Evolutionary conservation across 2,888 invertebrate species (phyloP), one percentile per base, ranked within the genome.

Genomic region (Drosophila paucipuncta): DNA sequence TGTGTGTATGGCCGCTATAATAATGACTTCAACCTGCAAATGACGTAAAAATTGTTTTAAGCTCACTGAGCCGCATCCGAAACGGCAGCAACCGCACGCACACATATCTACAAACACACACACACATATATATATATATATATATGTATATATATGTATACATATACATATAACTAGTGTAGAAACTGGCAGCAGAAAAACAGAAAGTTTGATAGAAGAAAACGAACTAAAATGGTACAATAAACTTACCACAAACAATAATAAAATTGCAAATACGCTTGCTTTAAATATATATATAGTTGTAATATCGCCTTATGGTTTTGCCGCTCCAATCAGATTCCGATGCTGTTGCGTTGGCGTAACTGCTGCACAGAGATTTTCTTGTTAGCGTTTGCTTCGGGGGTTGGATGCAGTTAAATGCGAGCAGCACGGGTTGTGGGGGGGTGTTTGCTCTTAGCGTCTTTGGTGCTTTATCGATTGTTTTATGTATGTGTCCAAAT

Each of bases 11-110:
- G 33, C 57, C 37, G 31, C 35, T 47, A 60, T 66, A 73, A 70
- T 70, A 73, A 73, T 75, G 68, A 74, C 76, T 78, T 69, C 76
- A 80, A 76, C 71, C 82, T 76, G 87, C 75, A 75, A 72, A 80
- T 89, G 80, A 87, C 83, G 89, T 79, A 79, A 86, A 84, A 71
- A 64, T 80, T 73, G 61, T 73, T 81, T 86, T 78, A 85, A 89
- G 87, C 75, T 80, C 87, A 87, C 74, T 83, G 87, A 89, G 85
- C 87, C 87, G 75, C 78, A 78, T 58, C 78, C 61, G 25, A 78
- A 71, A 78, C 76, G 71, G 71, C 75, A 78, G 74, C 61, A 73
- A 63, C 28, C 59, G 47, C 64, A 53, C 53, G 13, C 49, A 64
- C 66, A 68, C 52, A 58, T 7, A 55, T 54, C 66, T 50, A 52